Percentiles rank a stretch among this genome's conserved stretches.
Evolutionary conservation across 2,113 vertebrate species (phyloP).

Genomic region (Xenopus borealis): DNA sequence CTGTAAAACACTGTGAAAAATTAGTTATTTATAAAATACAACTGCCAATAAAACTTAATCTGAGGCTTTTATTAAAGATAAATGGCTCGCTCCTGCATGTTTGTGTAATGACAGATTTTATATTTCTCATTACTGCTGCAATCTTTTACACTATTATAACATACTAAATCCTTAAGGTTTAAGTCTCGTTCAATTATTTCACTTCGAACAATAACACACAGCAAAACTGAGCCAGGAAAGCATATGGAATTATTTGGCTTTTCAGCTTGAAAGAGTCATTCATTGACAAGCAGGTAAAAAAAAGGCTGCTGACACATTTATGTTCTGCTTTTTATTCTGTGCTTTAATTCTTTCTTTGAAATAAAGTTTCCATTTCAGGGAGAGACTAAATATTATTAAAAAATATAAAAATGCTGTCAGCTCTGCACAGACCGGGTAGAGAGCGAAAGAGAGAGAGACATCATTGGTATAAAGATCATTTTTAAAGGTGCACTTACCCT

Average conservation of each 20-base stretch:
- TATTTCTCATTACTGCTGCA: conserved; percentile 50
- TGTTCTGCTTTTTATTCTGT: conserved; percentile 48
- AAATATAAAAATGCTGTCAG: conserved; percentile 46
- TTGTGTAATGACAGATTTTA: conserved; percentile 55
- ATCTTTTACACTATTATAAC: conserved; percentile 50
- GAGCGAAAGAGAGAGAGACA: conserved; percentile 7
- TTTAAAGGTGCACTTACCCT: conserved; percentile 17
- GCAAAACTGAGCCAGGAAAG: conserved; percentile 47
- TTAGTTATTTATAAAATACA: conserved; percentile 39
- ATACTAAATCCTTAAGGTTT: conserved; percentile 52
- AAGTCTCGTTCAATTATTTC: conserved; percentile 54
- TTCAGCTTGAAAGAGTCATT: conserved; percentile 52
- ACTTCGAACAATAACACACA: conserved; percentile 48
- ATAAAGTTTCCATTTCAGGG: conserved; percentile 50
- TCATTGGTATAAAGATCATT: conserved; percentile 28
- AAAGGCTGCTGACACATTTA: conserved; percentile 57
- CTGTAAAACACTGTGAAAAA: conserved; percentile 32
- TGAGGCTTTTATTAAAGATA: conserved; percentile 52
- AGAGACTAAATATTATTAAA: conserved; percentile 49
- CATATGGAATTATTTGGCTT: conserved; percentile 53
- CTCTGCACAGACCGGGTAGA: conserved; percentile 14
- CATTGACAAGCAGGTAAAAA: conserved; percentile 53
- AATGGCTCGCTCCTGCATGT: conserved; percentile 48
- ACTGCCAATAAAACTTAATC: conserved; percentile 50
- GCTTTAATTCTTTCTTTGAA: conserved; percentile 55